A percentile compares a stretch with the other conserved stretches of the same genome.
phyloP scores from a whole-genome alignment of 2,797 vertebrate species.

The Myiothlypis coronata region DNA sequence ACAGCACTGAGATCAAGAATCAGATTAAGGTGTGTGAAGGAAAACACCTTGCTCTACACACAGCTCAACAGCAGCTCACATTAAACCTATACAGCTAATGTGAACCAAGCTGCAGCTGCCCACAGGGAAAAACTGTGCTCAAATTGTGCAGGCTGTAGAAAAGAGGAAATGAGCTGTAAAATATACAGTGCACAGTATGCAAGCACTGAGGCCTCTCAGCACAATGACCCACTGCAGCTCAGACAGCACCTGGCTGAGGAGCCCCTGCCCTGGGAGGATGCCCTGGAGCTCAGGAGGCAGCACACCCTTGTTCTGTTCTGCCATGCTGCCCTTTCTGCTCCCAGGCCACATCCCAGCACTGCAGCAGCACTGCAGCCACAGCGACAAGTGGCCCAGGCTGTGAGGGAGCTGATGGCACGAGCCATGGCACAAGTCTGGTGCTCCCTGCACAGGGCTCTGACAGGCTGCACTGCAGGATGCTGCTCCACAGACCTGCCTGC shows the following conservation, averaged over 20 bases:
- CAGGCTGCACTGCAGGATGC: not conserved
- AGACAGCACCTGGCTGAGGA: not conserved
- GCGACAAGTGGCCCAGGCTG: accelerated
- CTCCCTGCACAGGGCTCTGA: not conserved
- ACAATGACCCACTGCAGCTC: not conserved
- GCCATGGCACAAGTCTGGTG: accelerated
- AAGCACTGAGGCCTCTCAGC: not conserved
- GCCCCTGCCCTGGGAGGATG: not conserved
- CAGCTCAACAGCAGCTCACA: not conserved
- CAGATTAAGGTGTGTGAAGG: not conserved
- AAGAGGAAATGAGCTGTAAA: not conserved
- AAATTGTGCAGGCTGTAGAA: not conserved
- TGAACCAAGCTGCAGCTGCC: not conserved
- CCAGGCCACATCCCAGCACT: accelerated
- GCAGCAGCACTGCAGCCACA: not conserved
- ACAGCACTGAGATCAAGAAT: not conserved
- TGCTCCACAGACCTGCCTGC: not conserved
- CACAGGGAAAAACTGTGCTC: not conserved
- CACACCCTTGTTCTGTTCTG: not conserved
- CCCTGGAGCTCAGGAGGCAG: not conserved
- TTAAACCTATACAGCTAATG: not conserved
- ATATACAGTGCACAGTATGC: not conserved
- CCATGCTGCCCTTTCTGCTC: accelerated
- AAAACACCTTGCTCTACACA: not conserved
- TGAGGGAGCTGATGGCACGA: accelerated